Evolutionary conservation across 2,797 vertebrate genomes (phyloP), one percentile per base, ranked within the genome.

Genomic region (Lepilemur septentrionalis): DNA sequence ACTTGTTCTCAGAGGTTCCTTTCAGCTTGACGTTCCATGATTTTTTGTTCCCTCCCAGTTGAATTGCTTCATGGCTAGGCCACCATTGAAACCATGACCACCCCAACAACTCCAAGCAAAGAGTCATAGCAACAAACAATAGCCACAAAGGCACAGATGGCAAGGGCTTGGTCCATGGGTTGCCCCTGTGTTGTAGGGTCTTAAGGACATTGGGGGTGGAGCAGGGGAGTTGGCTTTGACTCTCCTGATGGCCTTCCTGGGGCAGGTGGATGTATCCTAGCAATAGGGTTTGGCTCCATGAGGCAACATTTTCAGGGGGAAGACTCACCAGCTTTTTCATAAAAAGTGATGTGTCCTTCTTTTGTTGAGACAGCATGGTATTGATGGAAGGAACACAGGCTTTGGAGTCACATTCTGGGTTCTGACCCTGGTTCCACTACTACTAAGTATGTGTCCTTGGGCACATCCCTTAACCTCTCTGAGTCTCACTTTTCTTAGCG

Each of bases 401-500:
- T 41, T 87, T 89, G 73, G 52, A 69, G 41, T 67, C 14, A 35
- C 76, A 86, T 30, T 95, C 61, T 95, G 35, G 15, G 22, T 83
- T 91, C 72, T 78, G 55, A 61, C 28, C 7, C n/a, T 87, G 28
- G 22, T 73, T 73, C 65, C 46, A 3, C n/a, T 41, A 18, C 13
- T 67, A 18, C 46, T 38, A 38, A 89, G 85, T 86, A 22, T 87
- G 82, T 73, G 63, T 93, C 83, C 50, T 55, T 73, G 4, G 50
- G 41, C 35, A 57, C 13, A 41, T 76, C 41, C 1, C 7, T n/a
- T 67, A 89, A 75, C 86, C 32, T 84, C 87, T 91, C 88, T 75
- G 65, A 96, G 46, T n/a, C 41, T 59, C 15, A 2, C 15, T 78
- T 83, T 83, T 73, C 72, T 97, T 61, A 32, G 41, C 35, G 57